Evolutionary conservation across 2,797 vertebrate species (phyloP).

Genomic region (Lateolabrax maculatus): DNA sequence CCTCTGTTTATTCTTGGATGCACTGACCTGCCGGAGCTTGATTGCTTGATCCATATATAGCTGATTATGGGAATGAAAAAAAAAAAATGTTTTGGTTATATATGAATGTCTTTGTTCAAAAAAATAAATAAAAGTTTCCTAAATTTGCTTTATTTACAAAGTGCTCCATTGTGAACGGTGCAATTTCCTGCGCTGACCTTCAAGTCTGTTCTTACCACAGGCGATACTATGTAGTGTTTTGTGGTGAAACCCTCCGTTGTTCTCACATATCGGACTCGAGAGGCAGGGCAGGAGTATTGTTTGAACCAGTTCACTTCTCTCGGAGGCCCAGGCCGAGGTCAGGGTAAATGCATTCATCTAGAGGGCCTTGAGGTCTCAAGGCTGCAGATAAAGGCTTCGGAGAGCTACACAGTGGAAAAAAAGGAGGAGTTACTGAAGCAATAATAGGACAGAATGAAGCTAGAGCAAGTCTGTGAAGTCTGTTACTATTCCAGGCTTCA

Average conservation of each 20-base stretch:
- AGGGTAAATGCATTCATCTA: conserved; percentile 73
- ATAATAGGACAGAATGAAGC: conserved; percentile 40
- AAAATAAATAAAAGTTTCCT: not conserved
- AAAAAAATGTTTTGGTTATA: not conserved
- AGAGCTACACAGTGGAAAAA: conserved; percentile 32
- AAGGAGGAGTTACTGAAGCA: conserved; percentile 45
- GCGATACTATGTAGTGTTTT: conserved; percentile 37
- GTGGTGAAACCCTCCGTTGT: conserved; percentile 49
- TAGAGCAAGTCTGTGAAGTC: conserved; percentile 16
- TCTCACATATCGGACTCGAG: conserved; percentile 53
- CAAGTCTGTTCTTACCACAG: conserved; percentile 44
- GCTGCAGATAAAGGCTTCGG: conserved; percentile 68
- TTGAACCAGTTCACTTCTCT: conserved; percentile 64
- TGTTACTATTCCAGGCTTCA: conserved; percentile 43
- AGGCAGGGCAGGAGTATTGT: conserved; percentile 58
- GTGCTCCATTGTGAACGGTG: conserved; percentile 24
- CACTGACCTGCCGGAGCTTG: conserved; percentile 22
- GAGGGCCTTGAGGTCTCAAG: conserved; percentile 70
- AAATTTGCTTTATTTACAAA: conserved; percentile 16
- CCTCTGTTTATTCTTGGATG: conserved; percentile 44
- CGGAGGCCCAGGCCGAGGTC: conserved; percentile 67
- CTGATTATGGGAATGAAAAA: not conserved
- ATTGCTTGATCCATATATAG: conserved; percentile 14
- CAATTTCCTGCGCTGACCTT: conserved; percentile 30
- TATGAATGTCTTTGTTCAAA: conserved; percentile 11